phyloP scores from a whole-genome alignment of 2,113 vertebrate species.

The Tachysurus fulvidraco region DNA sequence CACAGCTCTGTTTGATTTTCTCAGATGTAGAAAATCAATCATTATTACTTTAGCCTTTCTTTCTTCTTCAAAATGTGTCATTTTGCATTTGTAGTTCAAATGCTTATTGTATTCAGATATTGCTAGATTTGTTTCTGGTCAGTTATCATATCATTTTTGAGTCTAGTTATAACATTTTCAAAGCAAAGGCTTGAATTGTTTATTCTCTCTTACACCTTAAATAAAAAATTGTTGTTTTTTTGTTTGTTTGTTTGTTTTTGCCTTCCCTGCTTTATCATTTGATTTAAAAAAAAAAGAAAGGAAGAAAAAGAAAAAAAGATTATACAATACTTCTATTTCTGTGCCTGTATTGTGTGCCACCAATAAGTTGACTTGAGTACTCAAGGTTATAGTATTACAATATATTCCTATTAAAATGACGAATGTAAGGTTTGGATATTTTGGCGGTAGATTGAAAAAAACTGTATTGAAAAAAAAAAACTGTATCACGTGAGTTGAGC shows the following conservation, averaged over 20 bases:
- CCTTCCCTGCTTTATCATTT: not conserved
- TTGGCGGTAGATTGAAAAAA: not conserved
- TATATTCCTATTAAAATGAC: not conserved
- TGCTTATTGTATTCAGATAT: not conserved
- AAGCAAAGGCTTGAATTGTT: not conserved
- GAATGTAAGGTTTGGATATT: not conserved
- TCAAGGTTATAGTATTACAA: not conserved
- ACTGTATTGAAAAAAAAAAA: not conserved
- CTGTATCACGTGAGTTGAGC: not conserved
- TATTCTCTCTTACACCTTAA: not conserved
- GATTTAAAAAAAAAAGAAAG: not conserved
- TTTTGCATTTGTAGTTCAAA: not conserved
- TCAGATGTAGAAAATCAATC: conserved; percentile 1
- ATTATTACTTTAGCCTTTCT: not conserved
- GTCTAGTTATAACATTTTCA: not conserved
- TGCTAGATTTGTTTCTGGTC: not conserved
- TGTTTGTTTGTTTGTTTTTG: not conserved
- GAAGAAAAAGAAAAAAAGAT: not conserved
- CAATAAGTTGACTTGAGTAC: not conserved
- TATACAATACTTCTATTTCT: not conserved
- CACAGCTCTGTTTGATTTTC: not conserved
- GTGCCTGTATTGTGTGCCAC: not conserved
- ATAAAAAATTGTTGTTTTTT: not conserved
- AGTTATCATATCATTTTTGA: no score
- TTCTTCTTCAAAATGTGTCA: not conserved